Conservation (phyloP, 2,888 invertebrate species). For the Eudemis profundana region DNA sequence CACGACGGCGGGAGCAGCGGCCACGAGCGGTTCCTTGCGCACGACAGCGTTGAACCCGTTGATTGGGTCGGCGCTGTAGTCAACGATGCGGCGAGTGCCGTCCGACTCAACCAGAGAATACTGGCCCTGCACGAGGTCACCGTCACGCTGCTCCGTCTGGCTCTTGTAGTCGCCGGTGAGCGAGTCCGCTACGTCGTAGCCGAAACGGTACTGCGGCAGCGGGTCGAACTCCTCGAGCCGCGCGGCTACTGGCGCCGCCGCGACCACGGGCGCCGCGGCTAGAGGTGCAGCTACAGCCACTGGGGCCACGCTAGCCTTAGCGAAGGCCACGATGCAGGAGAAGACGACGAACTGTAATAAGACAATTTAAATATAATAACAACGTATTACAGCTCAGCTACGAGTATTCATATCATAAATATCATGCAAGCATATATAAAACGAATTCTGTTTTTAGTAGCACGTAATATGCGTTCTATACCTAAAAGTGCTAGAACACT, state of each 20-base stretch:
- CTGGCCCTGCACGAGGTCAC: constrained; percentile 79
- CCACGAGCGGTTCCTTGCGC: constrained; percentile 67
- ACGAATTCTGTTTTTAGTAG: too few species aligned
- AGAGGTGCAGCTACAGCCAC: constrained; percentile 61
- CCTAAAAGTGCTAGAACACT: too few species aligned
- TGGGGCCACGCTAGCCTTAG: constrained; percentile 61
- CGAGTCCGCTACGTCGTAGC: constrained; percentile 72
- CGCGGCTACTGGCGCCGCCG: constrained; percentile 54
- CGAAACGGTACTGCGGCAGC: constrained; percentile 84
- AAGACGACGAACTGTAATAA: constrained; percentile 66
- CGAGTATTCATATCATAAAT: too few species aligned
- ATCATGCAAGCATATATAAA: too few species aligned
- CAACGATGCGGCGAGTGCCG: constrained; percentile 72
- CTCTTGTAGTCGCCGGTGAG: constrained; percentile 77
- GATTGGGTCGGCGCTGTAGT: constrained; percentile 71
- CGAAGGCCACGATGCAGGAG: constrained; percentile 68
- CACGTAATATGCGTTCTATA: too few species aligned
- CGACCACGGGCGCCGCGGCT: constrained; percentile 51
- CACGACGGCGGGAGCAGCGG: constrained; percentile 57
- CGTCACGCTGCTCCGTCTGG: constrained; percentile 78
- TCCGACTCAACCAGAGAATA: constrained; percentile 74
- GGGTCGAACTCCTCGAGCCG: constrained; percentile 80
- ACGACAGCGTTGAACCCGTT: constrained; percentile 77
- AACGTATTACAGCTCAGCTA: too few species aligned
- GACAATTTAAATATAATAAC: constrained; percentile 20